phyloP scores from a whole-genome alignment of 2,888 invertebrate species.

The Drosophila parthenogenetica region DNA sequence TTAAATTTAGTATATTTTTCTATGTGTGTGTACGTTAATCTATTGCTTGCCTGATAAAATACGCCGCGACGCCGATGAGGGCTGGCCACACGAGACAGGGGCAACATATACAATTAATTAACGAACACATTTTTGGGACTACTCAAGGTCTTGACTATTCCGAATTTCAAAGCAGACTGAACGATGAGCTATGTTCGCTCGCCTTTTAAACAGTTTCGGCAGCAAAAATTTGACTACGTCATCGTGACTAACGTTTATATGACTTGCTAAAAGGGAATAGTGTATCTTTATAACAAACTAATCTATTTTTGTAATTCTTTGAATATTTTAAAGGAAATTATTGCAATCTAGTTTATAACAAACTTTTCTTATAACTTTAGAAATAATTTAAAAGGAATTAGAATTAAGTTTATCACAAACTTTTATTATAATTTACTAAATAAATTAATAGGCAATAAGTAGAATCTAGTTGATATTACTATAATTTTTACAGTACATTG shows the following conservation, averaged over 20 bases:
- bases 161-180: neutral
- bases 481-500: neutral
- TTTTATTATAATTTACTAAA: no score
- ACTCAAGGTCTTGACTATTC: conserved; percentile 4
- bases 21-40: neutral
- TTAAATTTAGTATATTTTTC: conserved; percentile 8
- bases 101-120: conserved; percentile 8
- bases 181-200: neutral
- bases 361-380: neutral
- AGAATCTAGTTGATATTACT: neutral
- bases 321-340: neutral
- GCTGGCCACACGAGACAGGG: conserved; percentile 17
- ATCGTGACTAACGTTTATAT: conserved; percentile 3
- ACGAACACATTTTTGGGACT: neutral
- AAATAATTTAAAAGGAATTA: no score
- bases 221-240: neutral
- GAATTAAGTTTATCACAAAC: no score
- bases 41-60: conserved; percentile 41
- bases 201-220: conserved; percentile 8
- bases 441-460: neutral
- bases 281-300: no score
- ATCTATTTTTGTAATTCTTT: no score
- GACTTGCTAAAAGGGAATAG: neutral
- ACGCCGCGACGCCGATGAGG: conserved; percentile 18
- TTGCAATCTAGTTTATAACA: neutral